Evolutionary conservation across 2,113 vertebrate species (phyloP), one percentile per base, ranked within the genome.

Genomic region (Chloebia gouldiae): DNA sequence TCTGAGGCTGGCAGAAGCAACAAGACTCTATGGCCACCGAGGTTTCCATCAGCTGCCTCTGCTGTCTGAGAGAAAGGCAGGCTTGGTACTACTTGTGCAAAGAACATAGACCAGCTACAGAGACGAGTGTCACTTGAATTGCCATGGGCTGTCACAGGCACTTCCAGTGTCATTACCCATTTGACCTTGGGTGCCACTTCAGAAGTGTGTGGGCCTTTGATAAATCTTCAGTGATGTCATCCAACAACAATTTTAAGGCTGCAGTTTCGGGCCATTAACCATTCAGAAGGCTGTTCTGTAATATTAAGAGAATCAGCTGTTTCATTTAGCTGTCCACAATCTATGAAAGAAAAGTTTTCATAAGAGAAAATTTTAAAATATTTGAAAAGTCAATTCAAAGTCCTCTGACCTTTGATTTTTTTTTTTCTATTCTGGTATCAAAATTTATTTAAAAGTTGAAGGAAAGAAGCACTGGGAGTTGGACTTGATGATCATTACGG

Each of bases 161-260:
- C 42, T 71, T 57, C 14, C 42, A 37, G 6, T 19, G 51, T 45
- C 24, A 44, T 63, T 51, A 50, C 31, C n/a, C 31, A 24, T 53
- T 76, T 66, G 37, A 50, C 6, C 15, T 23, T 54, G 28, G 47
- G 13, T 59, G n/a, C 11, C 33, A 15, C 33, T 68, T 31, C 10
- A n/a, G 39, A 50, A 84, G 22, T 0, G 0, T 50, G 22, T 21
- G 9, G 11, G 6, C 25, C 16, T 63, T 86, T 1, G 0, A 20
- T 24, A 33, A 2, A 8, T 16, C 35, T 50, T 60, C 8, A 69
- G 33, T 44, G 33, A 47, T 23, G n/a, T 30, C 20, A 56, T 54
- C 69, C 33, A 68, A 10, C 10, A 40, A n/a, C 27, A 79, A n/a
- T 63, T 66, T 75, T 45, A 82, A 63, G 17, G 31, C 17, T 27